Conservation (phyloP, 2,888 invertebrate genomes). For the Sussaba pulchella region DNA sequence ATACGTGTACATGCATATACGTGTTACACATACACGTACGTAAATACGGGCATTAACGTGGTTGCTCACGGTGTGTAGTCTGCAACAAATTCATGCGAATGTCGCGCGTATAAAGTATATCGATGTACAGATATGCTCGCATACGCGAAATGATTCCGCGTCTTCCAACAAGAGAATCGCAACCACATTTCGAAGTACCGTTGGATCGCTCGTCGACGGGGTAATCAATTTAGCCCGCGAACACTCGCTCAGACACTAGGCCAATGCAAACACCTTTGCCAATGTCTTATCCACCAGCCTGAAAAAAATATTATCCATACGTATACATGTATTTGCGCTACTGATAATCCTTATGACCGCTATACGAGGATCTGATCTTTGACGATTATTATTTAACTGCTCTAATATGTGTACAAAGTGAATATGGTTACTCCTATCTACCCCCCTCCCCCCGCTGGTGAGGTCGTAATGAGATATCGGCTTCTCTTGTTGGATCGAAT, state of each 20-base stretch:
- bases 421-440: neutral
- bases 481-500: neutral
- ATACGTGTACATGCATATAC: constrained; percentile 9
- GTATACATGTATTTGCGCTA: constrained; percentile 13
- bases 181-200: constrained; percentile 79
- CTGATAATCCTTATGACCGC: constrained; percentile 53
- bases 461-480: constrained; percentile 1
- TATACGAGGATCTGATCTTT: neutral
- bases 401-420: neutral
- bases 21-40: constrained; percentile 18
- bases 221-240: constrained; percentile 83
- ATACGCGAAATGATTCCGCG: constrained; percentile 34
- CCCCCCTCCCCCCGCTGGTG: constrained; percentile 33
- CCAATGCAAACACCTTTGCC: constrained; percentile 81
- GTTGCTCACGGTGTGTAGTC: constrained; percentile 19
- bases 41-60: constrained; percentile 28
- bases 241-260: constrained; percentile 79
- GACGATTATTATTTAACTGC: constrained; percentile 47
- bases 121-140: constrained; percentile 46
- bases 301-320: constrained; percentile 1
- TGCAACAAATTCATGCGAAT: neutral
- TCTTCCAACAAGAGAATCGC: constrained; percentile 53
- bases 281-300: constrained; percentile 62
- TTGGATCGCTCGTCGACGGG: constrained; percentile 80
- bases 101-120: constrained; percentile 9